These are phyloP conservation scores for Capromys pilorides DNA, from an alignment of 2,797 vertebrate genomes.

Conservation along the genomic window DNA sequence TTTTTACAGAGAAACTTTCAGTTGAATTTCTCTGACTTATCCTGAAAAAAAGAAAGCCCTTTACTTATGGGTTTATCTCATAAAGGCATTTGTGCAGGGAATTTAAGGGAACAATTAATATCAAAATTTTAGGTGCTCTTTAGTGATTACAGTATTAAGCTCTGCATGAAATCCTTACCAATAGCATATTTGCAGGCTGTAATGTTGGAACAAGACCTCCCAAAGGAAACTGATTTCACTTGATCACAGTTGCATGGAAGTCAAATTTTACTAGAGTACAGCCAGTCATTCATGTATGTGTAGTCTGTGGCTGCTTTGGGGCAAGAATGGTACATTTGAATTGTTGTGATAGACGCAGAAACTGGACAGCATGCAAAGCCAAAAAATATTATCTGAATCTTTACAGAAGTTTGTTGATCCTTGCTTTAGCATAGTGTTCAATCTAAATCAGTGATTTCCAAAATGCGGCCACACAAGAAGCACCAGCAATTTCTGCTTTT, in stretches of 20 bases:
- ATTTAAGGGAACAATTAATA: conserved; percentile 51
- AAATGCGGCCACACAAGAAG: not conserved
- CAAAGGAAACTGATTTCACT: conserved; percentile 37
- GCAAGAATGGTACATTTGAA: not conserved
- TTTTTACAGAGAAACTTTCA: conserved; percentile 40
- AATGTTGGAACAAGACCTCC: conserved; percentile 1
- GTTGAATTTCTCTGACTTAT: conserved; percentile 6
- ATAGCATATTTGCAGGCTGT: conserved; percentile 31
- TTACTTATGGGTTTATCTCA: conserved; percentile 23
- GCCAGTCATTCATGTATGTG: not conserved
- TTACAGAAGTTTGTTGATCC: not conserved
- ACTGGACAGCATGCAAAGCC: not conserved
- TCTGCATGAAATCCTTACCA: conserved; percentile 50
- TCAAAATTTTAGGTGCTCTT: conserved; percentile 20
- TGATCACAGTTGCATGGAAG: conserved; percentile 25
- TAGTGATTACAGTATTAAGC: conserved; percentile 51
- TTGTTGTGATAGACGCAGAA: not conserved
- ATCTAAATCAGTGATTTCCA: conserved; percentile 11
- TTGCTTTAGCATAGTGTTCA: not conserved
- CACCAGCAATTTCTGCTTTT: not conserved
- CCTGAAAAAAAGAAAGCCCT: conserved; percentile 27
- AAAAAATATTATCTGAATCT: not conserved
- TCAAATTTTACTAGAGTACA: conserved; percentile 23
- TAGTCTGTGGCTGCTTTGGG: not conserved
- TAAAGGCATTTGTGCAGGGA: not conserved